A percentile compares a stretch with the other conserved stretches of the same genome.
Evolutionary conservation across 2,888 invertebrate species (phyloP).

Genomic region (Marasmarcha lunaedactyla): DNA sequence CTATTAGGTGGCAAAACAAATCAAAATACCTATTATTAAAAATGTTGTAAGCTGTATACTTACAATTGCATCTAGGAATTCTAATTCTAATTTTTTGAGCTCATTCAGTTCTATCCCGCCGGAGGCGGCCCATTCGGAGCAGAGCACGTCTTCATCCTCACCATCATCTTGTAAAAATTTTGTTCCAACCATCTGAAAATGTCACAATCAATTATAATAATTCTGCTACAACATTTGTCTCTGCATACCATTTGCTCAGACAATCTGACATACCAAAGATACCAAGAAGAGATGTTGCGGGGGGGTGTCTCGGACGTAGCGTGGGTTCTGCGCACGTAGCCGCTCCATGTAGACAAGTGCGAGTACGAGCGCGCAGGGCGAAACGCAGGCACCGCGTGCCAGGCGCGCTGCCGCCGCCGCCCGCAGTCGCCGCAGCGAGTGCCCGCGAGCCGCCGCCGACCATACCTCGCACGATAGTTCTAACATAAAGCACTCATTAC

Average conservation of each 20-base stretch:
- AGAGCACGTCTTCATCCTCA: conserved; percentile 90
- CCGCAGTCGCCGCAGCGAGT: conserved; percentile 81
- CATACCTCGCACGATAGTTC: conserved; percentile 89
- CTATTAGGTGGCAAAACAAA: background rate
- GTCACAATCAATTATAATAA: conserved; percentile 4
- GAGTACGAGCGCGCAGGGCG: conserved; percentile 92
- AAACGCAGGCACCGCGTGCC: conserved; percentile 84
- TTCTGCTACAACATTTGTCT: too few species aligned
- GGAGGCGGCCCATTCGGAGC: conserved; percentile 93
- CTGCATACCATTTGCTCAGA: too few species aligned
- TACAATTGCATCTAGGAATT: conserved; percentile 92
- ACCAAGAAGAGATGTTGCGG: conserved; percentile 95
- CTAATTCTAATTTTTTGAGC: conserved; percentile 86
- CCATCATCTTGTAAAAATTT: conserved; percentile 96
- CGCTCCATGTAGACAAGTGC: conserved; percentile 95
- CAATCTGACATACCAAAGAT: conserved; percentile 78
- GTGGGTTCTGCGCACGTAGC: conserved; percentile 82
- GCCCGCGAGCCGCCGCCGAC: conserved; percentile 81
- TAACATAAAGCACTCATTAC: conserved; percentile 25
- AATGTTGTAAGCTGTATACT: conserved; percentile 32
- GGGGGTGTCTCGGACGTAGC: conserved; percentile 84
- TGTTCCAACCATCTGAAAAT: conserved; percentile 92
- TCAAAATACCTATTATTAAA: background rate
- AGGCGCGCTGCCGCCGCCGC: conserved; percentile 82
- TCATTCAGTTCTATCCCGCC: conserved; percentile 80